These are phyloP conservation scores for Erynnis tages DNA, from an alignment of 2,888 invertebrate genomes.

Conservation along the genomic window DNA sequence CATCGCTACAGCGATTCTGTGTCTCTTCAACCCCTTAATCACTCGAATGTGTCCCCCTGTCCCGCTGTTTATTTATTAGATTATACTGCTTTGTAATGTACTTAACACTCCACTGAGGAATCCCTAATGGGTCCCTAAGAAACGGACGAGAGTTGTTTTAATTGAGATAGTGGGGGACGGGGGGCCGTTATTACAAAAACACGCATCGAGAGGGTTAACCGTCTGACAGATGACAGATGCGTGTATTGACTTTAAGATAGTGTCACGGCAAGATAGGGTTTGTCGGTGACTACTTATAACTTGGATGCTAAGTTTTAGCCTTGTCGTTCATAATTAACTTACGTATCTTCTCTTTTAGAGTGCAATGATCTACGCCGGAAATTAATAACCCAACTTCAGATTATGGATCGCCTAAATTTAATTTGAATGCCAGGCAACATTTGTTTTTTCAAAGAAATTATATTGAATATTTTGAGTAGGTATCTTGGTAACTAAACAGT, in stretches of 20 bases:
- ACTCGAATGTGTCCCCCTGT: constrained; percentile 37
- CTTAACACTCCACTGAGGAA: constrained; percentile 49
- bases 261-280: background rate
- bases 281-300: no score
- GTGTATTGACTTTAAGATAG: constrained; percentile 26
- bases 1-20: constrained; percentile 26
- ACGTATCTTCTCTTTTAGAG: no score
- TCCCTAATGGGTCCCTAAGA: constrained; percentile 47
- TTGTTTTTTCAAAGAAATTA: no score
- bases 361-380: no score
- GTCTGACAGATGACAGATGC: constrained; percentile 25
- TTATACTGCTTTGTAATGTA: constrained; percentile 47
- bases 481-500: no score
- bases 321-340: no score
- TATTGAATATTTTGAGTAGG: no score
- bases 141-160: constrained; percentile 38
- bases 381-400: no score
- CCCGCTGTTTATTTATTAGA: constrained; percentile 51
- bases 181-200: constrained; percentile 24
- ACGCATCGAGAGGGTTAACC: constrained; percentile 23
- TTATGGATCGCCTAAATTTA: no score
- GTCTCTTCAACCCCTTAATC: constrained; percentile 37
- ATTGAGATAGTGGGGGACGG: constrained; percentile 34
- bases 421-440: no score
- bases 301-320: no score